Evolutionary conservation across 2,113 vertebrate genomes (phyloP).

Genomic region (Calcarius ornatus): DNA sequence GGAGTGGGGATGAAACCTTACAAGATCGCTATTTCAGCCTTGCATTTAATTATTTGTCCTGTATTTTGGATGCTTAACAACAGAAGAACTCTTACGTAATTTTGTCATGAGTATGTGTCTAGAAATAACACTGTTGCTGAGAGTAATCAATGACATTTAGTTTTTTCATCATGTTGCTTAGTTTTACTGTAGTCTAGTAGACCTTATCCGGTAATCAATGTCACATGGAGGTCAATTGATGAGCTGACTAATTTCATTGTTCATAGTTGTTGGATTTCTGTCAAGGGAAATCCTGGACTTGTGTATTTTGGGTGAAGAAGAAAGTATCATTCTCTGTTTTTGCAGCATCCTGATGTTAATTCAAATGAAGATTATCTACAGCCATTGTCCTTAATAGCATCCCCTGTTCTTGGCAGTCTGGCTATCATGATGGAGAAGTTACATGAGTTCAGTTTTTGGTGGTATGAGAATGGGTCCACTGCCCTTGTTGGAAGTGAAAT

Average conservation of each 20-base stretch:
- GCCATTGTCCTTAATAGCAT: background rate
- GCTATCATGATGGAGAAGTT: background rate
- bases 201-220: fast-evolving
- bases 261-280: background rate
- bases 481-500: background rate
- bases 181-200: background rate
- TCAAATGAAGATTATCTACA: background rate
- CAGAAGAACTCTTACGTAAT: background rate
- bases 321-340: background rate
- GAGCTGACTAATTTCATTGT: background rate
- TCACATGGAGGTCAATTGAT: background rate
- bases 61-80: fast-evolving
- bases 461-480: background rate
- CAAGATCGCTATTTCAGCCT: background rate
- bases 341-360: background rate
- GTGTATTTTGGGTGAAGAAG: background rate
- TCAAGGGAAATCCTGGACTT: background rate
- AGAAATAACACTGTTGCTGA: background rate
- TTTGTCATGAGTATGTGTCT: background rate
- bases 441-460: background rate
- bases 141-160: background rate
- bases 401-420: background rate
- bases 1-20: background rate
- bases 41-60: background rate
- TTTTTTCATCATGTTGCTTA: background rate